A percentile compares a stretch with the other conserved stretches of the same genome.
These are phyloP conservation scores for Rhodinocichla rosea DNA, from an alignment of 2,113 vertebrate genomes.

Conservation along the genomic window DNA sequence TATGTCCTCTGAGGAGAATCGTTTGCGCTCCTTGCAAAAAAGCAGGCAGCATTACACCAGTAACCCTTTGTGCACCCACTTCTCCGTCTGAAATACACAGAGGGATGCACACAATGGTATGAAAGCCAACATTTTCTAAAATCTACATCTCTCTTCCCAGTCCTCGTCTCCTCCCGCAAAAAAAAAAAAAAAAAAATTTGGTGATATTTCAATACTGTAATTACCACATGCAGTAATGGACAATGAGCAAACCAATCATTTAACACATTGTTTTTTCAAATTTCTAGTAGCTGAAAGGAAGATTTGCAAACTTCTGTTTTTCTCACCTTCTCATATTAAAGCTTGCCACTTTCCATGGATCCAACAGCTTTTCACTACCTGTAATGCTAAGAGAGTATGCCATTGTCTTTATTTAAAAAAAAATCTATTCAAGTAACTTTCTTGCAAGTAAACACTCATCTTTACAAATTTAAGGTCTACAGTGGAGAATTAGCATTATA, in stretches of 20 bases:
- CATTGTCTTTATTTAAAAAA: neutral
- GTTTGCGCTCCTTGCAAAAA: neutral
- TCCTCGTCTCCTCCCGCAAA: accelerated
- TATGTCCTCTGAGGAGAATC: neutral
- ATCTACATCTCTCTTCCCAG: neutral
- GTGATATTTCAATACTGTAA: neutral
- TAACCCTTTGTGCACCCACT: neutral
- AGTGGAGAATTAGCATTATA: neutral
- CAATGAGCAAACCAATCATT: neutral
- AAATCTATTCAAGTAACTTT: neutral
- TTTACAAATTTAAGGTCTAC: neutral
- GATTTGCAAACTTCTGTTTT: neutral
- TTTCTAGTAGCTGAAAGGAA: neutral
- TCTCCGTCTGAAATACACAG: neutral
- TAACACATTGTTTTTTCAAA: neutral
- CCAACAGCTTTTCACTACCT: neutral
- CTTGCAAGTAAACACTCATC: neutral
- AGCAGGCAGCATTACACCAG: neutral
- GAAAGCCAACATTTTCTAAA: neutral
- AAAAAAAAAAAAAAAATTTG: neutral
- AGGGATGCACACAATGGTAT: neutral
- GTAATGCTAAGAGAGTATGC: neutral
- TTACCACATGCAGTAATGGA: neutral
- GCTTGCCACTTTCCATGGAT: neutral
- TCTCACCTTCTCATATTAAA: neutral